phyloP scores from a whole-genome alignment of 2,797 vertebrate species.

The Chrosomus eos region DNA sequence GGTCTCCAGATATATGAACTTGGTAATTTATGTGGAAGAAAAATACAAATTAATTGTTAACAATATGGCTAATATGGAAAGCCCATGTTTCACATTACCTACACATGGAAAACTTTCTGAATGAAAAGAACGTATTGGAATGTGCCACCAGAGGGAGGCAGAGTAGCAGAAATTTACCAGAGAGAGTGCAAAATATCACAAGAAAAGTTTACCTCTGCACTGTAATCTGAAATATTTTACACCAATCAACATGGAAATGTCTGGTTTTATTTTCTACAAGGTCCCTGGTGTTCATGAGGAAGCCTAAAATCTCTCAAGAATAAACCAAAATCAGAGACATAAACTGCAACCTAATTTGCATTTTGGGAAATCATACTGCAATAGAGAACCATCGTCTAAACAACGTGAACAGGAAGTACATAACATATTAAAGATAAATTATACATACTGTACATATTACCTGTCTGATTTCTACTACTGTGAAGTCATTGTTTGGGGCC shows the following conservation, averaged over 20 bases:
- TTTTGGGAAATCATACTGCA: background rate
- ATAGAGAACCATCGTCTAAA: conserved; percentile 13
- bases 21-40: background rate
- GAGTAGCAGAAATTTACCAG: conserved; percentile 34
- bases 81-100: background rate
- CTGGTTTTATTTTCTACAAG: background rate
- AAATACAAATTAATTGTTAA: background rate
- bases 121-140: background rate
- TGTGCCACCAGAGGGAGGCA: conserved; percentile 57
- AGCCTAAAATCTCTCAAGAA: background rate
- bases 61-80: background rate
- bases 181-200: background rate
- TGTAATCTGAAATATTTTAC: background rate
- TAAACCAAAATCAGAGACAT: conserved; percentile 1
- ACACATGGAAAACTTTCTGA: background rate
- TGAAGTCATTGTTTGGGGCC: background rate
- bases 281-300: background rate
- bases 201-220: background rate
- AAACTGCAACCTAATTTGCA: conserved; percentile 11
- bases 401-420: conserved; percentile 10
- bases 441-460: background rate
- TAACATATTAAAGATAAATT: conserved; percentile 9
- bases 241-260: background rate
- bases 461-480: background rate
- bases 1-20: background rate